Conservation (phyloP, 2,113 vertebrate species). For the Ophthalmolycus amberensis region DNA sequence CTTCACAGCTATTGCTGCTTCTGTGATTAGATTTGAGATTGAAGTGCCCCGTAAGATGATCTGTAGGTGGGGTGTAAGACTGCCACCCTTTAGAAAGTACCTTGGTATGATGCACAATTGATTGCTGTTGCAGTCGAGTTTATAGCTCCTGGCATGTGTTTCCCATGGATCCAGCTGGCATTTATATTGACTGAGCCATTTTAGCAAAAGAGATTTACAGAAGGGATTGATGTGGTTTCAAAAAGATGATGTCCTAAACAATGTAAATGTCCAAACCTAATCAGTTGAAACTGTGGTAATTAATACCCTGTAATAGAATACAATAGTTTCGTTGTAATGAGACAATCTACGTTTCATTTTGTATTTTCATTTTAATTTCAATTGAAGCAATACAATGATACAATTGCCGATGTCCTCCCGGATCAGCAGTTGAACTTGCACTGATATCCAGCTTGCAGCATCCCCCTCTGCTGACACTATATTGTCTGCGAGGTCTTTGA, state of each 20-base stretch:
- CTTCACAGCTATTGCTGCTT: slow-evolving; percentile 66
- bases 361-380: neutral
- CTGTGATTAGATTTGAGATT: slow-evolving; percentile 75
- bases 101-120: slow-evolving; percentile 48
- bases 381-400: neutral
- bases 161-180: slow-evolving; percentile 20
- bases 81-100: slow-evolving; percentile 53
- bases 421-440: slow-evolving; percentile 19
- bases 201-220: slow-evolving; percentile 37
- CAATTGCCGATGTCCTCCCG: neutral
- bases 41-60: slow-evolving; percentile 73
- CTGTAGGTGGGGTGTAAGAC: slow-evolving; percentile 63
- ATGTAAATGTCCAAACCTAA: neutral
- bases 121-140: slow-evolving; percentile 41
- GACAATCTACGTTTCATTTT: neutral
- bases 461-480: neutral
- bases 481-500: slow-evolving; percentile 9
- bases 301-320: neutral
- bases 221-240: slow-evolving; percentile 2
- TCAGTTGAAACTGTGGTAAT: neutral
- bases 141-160: slow-evolving; percentile 37
- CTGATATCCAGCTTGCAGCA: slow-evolving; percentile 2
- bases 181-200: slow-evolving; percentile 26
- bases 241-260: slow-evolving; percentile 1
- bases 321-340: neutral